Conservation (phyloP, 2,888 invertebrate genomes). For the Cordilura impudica region DNA sequence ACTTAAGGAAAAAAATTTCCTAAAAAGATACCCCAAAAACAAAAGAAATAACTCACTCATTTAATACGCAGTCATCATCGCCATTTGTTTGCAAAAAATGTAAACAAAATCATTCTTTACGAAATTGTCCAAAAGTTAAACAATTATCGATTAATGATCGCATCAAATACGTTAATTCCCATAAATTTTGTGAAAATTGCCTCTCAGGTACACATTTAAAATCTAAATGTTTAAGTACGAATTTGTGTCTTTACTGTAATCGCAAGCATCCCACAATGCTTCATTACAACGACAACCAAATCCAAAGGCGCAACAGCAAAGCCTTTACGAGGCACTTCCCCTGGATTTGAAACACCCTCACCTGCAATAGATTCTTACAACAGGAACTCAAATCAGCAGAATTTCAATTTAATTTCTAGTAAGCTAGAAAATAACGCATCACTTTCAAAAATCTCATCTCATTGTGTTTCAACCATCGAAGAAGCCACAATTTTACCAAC, state of each 20-base stretch:
- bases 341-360: not conserved
- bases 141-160: not conserved
- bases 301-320: not conserved
- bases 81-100: constrained; percentile 4
- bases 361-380: not conserved
- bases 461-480: not conserved
- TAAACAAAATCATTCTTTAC: not conserved
- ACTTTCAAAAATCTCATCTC: not conserved
- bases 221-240: not conserved
- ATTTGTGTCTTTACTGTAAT: not conserved
- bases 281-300: not conserved
- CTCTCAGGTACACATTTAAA: not conserved
- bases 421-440: not conserved
- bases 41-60: not conserved
- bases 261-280: not conserved
- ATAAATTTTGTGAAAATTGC: not conserved
- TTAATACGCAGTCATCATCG: not conserved
- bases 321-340: not conserved
- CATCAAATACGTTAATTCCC: not conserved
- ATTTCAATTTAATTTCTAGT: not conserved
- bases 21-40: not conserved
- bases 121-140: not conserved
- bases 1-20: not conserved
- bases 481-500: constrained; percentile 23
- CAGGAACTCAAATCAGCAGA: not conserved